Evolutionary conservation across 2,888 invertebrate species (phyloP).

Genomic region (Caenorhabditis sinica): DNA sequence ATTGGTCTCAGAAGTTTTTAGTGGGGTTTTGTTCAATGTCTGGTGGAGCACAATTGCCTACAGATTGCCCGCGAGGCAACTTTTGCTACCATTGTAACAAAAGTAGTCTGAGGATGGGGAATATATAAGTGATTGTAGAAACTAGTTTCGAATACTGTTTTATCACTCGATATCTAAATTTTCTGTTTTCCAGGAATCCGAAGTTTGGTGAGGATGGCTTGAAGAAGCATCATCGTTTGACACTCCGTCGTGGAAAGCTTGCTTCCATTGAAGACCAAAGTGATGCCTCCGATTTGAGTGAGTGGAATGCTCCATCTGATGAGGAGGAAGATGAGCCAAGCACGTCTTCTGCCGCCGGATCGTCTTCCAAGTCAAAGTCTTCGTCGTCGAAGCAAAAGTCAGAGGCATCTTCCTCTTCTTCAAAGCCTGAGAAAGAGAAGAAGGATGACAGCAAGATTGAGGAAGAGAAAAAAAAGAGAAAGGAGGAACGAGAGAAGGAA

Average conservation of each 20-base stretch:
- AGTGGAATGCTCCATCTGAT: not conserved
- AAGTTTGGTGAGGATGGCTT: slow-evolving; percentile 30
- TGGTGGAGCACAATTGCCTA: too few species aligned
- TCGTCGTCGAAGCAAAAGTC: not conserved
- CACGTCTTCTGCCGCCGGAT: slow-evolving; percentile 15
- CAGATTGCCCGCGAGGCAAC: too few species aligned
- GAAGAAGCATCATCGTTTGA: slow-evolving; percentile 30
- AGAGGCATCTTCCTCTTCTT: not conserved
- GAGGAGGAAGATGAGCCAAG: not conserved
- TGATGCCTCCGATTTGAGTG: not conserved
- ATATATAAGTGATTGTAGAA: too few species aligned
- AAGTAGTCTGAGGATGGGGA: too few species aligned
- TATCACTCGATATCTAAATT: not conserved
- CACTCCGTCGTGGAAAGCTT: slow-evolving; percentile 34
- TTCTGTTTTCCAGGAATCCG: slow-evolving; percentile 13
- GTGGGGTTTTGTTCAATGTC: too few species aligned
- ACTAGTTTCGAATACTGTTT: not conserved
- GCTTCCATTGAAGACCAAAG: not conserved
- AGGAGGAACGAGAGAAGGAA: not conserved
- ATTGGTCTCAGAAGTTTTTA: too few species aligned
- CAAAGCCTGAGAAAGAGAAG: not conserved
- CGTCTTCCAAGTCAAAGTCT: not conserved
- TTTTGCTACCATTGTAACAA: too few species aligned
- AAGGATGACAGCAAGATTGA: too few species aligned
- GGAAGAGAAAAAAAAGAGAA: slow-evolving; percentile 21